Base-by-base conservation (phyloP, 2,113 vertebrate genomes). In the Indicator indicator region DNA sequence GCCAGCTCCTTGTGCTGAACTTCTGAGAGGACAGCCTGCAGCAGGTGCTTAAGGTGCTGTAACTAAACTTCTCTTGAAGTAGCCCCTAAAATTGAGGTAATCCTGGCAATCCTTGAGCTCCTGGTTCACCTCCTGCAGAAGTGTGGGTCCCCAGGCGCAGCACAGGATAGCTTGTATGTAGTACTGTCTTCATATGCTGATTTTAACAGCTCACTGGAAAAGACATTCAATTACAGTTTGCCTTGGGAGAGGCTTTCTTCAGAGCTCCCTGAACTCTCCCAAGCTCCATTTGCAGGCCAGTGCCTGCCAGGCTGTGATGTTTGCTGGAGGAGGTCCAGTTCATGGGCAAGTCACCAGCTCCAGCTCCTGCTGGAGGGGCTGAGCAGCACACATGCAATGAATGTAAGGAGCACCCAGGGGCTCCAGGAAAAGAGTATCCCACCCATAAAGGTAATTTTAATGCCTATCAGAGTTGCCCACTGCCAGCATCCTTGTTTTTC, bases 161-260 rank as follows among this genome's bases (percentile, higher is more conserved):
- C 16, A 42, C 18, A 40, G 50, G 59, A n/a, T 54, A 21, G 27
- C 32, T 70, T 74, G 17, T 44, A 44, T 24, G 11, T n/a, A 38
- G 36, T 13, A 33, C 28, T 42, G 1, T 44, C 33, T 69, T 82
- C 70, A 4, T 68, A 28, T 38, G 42, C 79, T 48, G 67, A 59
- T 81, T 92, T 75, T 50, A 91, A n/a, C n/a, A 60, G 21, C 58
- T 80, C 58, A 84, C 76, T 81, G 76, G 62, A 84, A 89, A 83
- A 70, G n/a, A 77, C 50, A 6, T 94, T 88, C 78, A 84, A 11
- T 89, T 73, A 26, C 67, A 38, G 9, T 59, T 92, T 90, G 48
- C 68, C 36, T 91, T 86, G 55, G 73, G 86, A 92, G 26, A 90
- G 16, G 28, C 27, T 72, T 94, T 89, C 55, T 76, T 77, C 79